These are phyloP conservation scores for Trichogramma evanescens DNA, from an alignment of 2,888 invertebrate species.

Conservation along the genomic window DNA sequence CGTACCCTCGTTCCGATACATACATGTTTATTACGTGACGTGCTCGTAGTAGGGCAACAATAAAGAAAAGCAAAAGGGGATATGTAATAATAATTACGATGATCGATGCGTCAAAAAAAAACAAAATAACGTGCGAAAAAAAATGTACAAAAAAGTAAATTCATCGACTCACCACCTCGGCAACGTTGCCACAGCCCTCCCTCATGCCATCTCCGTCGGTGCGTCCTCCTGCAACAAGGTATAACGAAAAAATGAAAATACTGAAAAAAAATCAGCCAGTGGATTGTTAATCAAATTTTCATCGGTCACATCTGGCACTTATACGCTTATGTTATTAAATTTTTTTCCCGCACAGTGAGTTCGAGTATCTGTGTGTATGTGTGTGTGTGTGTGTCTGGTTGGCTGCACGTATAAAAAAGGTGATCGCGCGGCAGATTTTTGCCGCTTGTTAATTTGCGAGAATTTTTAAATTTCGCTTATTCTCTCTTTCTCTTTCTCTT, in stretches of 20 bases:
- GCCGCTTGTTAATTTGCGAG: no score
- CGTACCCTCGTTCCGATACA: no score
- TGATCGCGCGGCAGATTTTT: no score
- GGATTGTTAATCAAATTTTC: slow-evolving; percentile 15
- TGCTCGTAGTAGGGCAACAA: no score
- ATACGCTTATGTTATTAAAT: not conserved
- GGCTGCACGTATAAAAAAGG: no score
- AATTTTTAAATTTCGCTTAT: no score
- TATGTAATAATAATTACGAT: no score
- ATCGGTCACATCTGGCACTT: slow-evolving; percentile 4
- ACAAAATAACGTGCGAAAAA: no score
- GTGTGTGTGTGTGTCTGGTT: no score
- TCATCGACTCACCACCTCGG: slow-evolving; percentile 44
- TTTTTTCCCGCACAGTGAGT: not conserved
- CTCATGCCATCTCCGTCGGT: slow-evolving; percentile 47
- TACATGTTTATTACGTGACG: no score
- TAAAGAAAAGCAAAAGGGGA: no score
- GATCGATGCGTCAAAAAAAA: not conserved
- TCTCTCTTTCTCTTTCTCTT: no score
- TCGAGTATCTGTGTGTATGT: not conserved
- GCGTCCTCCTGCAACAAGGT: slow-evolving; percentile 37
- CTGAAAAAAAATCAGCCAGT: slow-evolving; percentile 6
- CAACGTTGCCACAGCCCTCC: slow-evolving; percentile 46
- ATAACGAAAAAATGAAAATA: not conserved
- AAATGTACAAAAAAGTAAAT: not conserved